phyloP scores from a whole-genome alignment of 2,113 vertebrate genomes.

The Elephantulus edwardii region DNA sequence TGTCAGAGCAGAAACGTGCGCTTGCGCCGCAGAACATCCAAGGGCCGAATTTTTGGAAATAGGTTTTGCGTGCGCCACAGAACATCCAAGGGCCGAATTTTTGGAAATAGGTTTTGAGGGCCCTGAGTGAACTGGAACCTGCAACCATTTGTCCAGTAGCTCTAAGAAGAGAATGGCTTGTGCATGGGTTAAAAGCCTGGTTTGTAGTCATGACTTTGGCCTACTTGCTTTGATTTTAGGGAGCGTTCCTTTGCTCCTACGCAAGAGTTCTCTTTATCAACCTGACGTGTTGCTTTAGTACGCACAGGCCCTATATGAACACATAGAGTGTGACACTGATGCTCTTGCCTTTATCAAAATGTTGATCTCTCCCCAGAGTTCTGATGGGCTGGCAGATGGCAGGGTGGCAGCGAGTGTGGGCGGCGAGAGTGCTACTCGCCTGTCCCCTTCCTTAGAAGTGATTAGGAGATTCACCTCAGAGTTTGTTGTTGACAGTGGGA shows the following conservation, averaged over 20 bases:
- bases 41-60: neutral
- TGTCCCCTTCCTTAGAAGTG: fast-evolving
- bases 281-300: neutral
- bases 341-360: neutral
- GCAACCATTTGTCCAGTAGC: too few relatives aligned
- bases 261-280: neutral
- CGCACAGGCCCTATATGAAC: neutral
- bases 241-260: neutral
- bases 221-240: neutral
- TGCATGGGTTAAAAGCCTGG: neutral
- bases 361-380: neutral
- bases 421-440: fast-evolving
- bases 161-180: neutral
- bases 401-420: neutral
- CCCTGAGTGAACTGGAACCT: neutral
- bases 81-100: neutral
- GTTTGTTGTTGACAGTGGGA: neutral
- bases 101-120: neutral
- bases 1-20: neutral
- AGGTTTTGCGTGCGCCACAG: neutral
- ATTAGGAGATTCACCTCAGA: neutral
- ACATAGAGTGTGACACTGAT: neutral
- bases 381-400: neutral
- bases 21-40: neutral
- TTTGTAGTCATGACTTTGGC: neutral